Evolutionary conservation across 2,113 vertebrate species (phyloP), one percentile per base, ranked within the genome.

Genomic region (Anhinga rufa): DNA sequence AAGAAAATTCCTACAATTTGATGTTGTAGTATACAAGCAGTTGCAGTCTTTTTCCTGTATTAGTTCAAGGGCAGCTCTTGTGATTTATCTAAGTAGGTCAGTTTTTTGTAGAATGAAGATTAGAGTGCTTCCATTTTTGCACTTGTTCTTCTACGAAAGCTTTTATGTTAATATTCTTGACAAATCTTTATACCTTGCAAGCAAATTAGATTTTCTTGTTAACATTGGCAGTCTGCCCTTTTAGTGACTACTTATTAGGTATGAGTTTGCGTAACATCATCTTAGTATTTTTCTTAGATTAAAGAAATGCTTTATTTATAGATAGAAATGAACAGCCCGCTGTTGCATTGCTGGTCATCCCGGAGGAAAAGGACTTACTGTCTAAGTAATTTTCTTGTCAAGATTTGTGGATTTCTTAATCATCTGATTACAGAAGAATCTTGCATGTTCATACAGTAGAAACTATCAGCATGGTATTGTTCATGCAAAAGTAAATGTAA

Each of bases 181-280:
- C 89, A 96, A 97, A 93, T 97, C 96, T 97, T 97, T 96, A 92
- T 97, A 93, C 93, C 75, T 95, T 86, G 94, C 81, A 97, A 98
- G 97, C 95, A 98, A 98, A 99, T 99, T 98, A 98, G 97, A 99
- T 99, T 99, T 98, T 96, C 98, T 98, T 98, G 97, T 97, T 97
- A 97, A 69, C 76, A 5, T 86, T 85, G 91, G 79, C 75, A 77
- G 81, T 76, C 90, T 95, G 94, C 75, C 95, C 86, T 93, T 95
- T 57, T 36, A 78, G 96, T 75, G 92, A 93, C 95, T 97, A 38
- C 84, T 97, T 94, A 96, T 6, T 83, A 94, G 93, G 80, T 87
- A 44, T 15, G 83, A 57, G 81, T 94, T 97, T 96, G 92, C 26
- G 5, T 96, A 97, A 96, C 86, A 78, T 97, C 95, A 49, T 98